Evolutionary conservation across 2,888 invertebrate genomes (phyloP), one percentile per base, ranked within the genome.

Genomic region (Orchesellides sinensis): DNA sequence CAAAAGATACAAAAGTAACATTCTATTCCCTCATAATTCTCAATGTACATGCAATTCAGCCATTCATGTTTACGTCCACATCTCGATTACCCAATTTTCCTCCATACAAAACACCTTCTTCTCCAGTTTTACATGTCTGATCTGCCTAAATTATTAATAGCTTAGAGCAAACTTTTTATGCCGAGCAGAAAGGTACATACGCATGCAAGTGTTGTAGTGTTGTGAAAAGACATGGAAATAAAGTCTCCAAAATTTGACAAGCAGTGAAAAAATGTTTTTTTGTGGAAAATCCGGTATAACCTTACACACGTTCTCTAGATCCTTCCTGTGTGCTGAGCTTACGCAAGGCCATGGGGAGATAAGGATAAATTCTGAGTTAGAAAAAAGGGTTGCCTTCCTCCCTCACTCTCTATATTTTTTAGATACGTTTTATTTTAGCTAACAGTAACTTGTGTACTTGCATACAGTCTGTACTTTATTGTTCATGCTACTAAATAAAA

Each of bases 41-140:
- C 47, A 47, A 66, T 66, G 45, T 66, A 47, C 66, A 66, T 66
- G 66, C 66, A 66, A 47, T 66, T 66, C 66, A 5, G 8, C 66
- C 27, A 40, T 66, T 47, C 49, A 47, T 49, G 49, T 25, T 8
- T 68, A 25, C 66, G 27, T 25, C 68, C 6, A 0, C n/a, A 68
- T 68, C 47, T n/a, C 49, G 68, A 68, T 68, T 68, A 68, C 49
- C 68, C 68, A 10, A 47, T 25, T 49, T 68, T 68, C 1, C 27
- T 40, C 47, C 29, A 23, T 32, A 49, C 25, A 68, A 68, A 68
- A 68, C 68, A 68, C 68, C 68, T 68, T 45, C 23, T 25, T 25
- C 17, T 25, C 25, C 68, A 68, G 49, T 68, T 68, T 49, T 49
- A 68, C 29, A 49, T 68, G 68, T 49, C 47, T 68, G 68, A 61